These are phyloP conservation scores for Mesembrinibis cayennensis DNA, from an alignment of 2,113 vertebrate species.

Conservation along the genomic window DNA sequence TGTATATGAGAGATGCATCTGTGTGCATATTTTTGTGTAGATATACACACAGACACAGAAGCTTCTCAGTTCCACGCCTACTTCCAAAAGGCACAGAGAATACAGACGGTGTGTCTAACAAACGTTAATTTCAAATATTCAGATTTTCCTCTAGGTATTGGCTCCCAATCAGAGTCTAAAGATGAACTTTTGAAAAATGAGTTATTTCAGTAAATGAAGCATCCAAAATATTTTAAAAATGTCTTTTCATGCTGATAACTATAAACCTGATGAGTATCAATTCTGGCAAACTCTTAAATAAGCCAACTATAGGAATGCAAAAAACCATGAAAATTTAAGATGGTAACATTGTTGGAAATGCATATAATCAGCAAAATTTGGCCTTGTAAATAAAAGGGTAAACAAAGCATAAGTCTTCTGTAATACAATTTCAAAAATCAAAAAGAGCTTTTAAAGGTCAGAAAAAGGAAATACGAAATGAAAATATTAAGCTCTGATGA, in stretches of 20 bases:
- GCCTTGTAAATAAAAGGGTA: neutral
- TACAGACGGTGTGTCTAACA: neutral
- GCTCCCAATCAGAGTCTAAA: neutral
- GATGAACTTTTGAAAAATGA: neutral
- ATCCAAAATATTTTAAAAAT: neutral
- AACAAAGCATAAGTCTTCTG: neutral
- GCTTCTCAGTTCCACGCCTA: neutral
- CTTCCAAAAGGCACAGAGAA: neutral
- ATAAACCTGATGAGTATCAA: neutral
- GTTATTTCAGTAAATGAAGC: neutral
- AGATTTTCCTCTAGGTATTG: neutral
- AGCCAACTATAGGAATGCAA: neutral
- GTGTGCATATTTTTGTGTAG: neutral
- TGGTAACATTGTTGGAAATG: neutral
- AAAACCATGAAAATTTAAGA: neutral
- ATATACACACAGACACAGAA: no score
- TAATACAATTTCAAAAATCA: neutral
- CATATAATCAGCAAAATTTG: neutral
- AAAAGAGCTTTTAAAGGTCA: neutral
- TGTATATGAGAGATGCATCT: neutral
- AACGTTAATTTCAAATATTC: neutral
- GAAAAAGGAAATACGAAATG: neutral
- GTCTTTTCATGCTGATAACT: neutral
- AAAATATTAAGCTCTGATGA: neutral
- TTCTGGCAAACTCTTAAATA: neutral